Base-by-base conservation (phyloP, 2,797 vertebrate genomes). In the Danio kyathit region DNA sequence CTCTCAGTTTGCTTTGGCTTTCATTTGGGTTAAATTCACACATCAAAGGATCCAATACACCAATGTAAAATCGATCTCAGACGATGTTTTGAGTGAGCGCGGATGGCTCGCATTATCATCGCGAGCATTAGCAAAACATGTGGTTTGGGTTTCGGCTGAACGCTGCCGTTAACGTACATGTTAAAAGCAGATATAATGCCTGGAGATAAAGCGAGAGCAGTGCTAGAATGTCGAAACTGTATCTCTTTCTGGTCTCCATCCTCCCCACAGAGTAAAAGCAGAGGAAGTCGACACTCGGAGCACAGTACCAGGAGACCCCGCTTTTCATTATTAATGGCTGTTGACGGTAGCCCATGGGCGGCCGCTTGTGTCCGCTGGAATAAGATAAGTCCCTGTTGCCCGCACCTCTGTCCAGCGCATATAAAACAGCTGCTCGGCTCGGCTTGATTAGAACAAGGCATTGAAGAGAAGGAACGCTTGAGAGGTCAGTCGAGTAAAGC, bases 241-340 rank as follows among this genome's bases (percentile, higher is more conserved):
- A 54, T 80, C 79, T 56, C 51, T 60, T 59, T 74, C 40, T 80
- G 49, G 43, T 75, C 52, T 38, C 38, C n/a, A 19, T 73, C 56
- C 54, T 78, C 48, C n/a, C 60, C 64, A 74, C 41, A 51, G 46
- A 83, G 65, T 80, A 46, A 49, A 49, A 57, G 71, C 16, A 76
- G 21, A 60, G 46, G 57, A 19, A 65, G 48, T 51, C 43, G 46
- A n/a, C 64, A 76, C 72, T 71, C n/a, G 2, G 49, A 65, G 74
- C 7, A 13, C 54, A 64, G 57, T 56, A 71, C 77, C 21, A 43
- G 64, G 67, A 76, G 52, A 74, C 72, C 64, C 76, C 59, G 54
- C 48, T 79, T 72, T 85, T 77, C 80, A 79, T 83, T 83, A 79
- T 79, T 86, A 82, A 85, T 86, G 75, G 17, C 72, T 85, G 78